phyloP scores from a whole-genome alignment of 2,113 vertebrate genomes.

The Tachysurus fulvidraco region DNA sequence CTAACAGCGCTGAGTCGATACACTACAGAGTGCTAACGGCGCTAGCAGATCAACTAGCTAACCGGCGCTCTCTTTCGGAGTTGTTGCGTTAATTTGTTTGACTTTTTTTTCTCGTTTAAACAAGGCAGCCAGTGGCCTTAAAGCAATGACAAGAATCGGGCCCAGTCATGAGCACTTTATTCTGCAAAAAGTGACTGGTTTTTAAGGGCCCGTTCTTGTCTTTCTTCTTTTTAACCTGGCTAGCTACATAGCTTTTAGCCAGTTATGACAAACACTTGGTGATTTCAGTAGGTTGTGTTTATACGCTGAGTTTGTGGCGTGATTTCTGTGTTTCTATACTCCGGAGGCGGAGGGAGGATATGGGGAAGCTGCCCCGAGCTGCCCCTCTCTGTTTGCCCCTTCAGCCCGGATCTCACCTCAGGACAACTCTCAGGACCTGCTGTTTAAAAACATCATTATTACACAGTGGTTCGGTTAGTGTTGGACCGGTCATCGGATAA shows the following conservation, averaged over 20 bases:
- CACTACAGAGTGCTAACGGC: slow-evolving; percentile 17
- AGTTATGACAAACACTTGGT: slow-evolving; percentile 28
- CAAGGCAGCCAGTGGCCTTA: background rate
- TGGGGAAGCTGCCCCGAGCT: slow-evolving; percentile 63
- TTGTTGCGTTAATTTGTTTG: background rate
- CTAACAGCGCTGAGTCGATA: slow-evolving; percentile 33
- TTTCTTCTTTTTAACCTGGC: slow-evolving; percentile 12
- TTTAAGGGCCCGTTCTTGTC: slow-evolving; percentile 28
- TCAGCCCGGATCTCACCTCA: slow-evolving; percentile 51
- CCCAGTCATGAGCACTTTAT: slow-evolving; percentile 26
- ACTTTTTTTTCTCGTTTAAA: slow-evolving; percentile 5
- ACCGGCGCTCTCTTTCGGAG: background rate
- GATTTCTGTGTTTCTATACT: slow-evolving; percentile 7
- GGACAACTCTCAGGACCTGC: slow-evolving; percentile 53
- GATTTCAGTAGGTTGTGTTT: slow-evolving; percentile 25
- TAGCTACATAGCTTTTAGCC: slow-evolving; percentile 26
- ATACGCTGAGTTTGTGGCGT: background rate
- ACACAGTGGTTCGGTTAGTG: background rate
- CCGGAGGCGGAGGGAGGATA: slow-evolving; percentile 54
- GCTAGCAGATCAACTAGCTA: background rate
- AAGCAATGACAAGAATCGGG: slow-evolving; percentile 18
- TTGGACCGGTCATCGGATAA: background rate
- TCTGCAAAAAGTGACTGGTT: background rate
- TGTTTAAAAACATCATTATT: slow-evolving; percentile 27
- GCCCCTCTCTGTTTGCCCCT: slow-evolving; percentile 63